Base-by-base conservation (phyloP, 2,113 vertebrate species). In the Cyprinodon variegatus region DNA sequence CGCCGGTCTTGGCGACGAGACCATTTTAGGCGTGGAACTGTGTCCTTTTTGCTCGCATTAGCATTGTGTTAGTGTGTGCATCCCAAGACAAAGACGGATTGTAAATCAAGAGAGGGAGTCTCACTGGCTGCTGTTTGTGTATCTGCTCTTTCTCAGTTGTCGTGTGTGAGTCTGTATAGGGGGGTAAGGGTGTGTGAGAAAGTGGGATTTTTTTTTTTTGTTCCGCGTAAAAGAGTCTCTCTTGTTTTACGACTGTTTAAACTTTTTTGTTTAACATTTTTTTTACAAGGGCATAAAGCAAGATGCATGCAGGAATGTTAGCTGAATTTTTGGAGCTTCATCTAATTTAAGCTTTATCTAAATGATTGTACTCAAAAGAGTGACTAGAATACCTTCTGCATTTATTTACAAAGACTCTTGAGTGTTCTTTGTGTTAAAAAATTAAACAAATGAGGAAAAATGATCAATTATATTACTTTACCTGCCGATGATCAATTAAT, bases 121-220 rank as follows among this genome's bases (percentile, higher is more conserved):
- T 83, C 66, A 85, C 87, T 77, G 78, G 75, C 73, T 75, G 68
- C 7, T 83, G 81, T 77, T 88, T 74, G 84, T 82, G 91, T 65
- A 87, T 90, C 89, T 93, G 89, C 82, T 89, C 76, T 88, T 85
- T 90, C 76, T 93, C 91, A 90, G 14, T 75, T 67, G 61, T 22
- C 6, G n/a, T 65, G 82, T 75, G 64, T 46, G 50, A 77, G 40
- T 72, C 79, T 67, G 70, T 73, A 70, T 45, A 50, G 5, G 61
- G 3, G 79, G 70, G 48, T 17, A 14, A 53, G 82, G 70, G 64
- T 53, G 60, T 77, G 53, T 72, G 50, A 9, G 50, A 57, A 57
- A 57, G 50, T 57, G 17, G 29, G 29, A 0, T 9, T 70, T 59
- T 82, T 67, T 61, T 29, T 29, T 69, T 66, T 53, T 76, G 70